Evolutionary conservation across 2,888 invertebrate species (phyloP), one percentile per base, ranked within the genome.

Genomic region (Halocaridina rubra): DNA sequence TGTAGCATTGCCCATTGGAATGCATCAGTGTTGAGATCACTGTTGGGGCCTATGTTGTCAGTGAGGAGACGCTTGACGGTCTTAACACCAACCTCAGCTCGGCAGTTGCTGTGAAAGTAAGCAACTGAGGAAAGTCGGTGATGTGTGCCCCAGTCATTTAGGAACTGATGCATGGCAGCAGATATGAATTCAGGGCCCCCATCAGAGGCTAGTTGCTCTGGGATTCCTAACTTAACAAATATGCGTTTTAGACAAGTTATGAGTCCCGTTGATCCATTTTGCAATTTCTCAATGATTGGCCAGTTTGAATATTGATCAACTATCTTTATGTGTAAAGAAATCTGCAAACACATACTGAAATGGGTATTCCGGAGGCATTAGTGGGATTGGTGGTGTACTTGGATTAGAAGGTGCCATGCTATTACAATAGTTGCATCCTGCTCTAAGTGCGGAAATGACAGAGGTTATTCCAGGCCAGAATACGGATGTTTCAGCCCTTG

Each of bases 1-100:
- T 81, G 67, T 2, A 81, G 76, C 1, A 81, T 33, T 16, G 81
- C 81, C 3, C 81, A 39, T 16, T 67, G 53, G 33, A 77, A 76
- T 5, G 22, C n/a, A 10, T 81, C 77, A 13, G 77, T 81, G 69
- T 77, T 22, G n/a, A 81, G 77, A 24, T 61, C 24, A 4, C 33
- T 76, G 19, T 77, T 13, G 3, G 67, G 16, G 3, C 8, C 33
- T 16, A 75, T 81, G 81, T 29, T 75, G 33, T 81, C 33, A 10
- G 75, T 81, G 29, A 81, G 22, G 3, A 75, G 13, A 2, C 16
- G n/a, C 46, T 75, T 81, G n/a, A 59, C 16, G 10, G 33, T 75
- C 39, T 76, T 76, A 7, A 81, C 74, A 10, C 75, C 75, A 8
- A 27, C 61, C 22, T 81, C 75, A 2, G 81, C 75, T 2, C 39